A percentile compares a stretch with the other conserved stretches of the same genome.
Conservation (phyloP, 1,140 invertebrate genomes). For the Heliconius nattereri region DNA sequence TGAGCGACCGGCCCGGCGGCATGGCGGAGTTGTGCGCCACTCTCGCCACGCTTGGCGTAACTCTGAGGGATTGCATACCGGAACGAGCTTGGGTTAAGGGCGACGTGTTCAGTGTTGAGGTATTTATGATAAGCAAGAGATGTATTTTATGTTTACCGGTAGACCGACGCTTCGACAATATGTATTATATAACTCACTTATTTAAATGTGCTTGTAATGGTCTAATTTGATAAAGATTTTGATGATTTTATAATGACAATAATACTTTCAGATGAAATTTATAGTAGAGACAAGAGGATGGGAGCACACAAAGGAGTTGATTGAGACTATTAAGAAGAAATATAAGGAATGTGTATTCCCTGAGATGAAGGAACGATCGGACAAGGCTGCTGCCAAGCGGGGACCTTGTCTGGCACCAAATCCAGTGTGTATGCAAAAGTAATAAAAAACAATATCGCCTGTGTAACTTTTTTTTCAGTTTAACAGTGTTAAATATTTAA, state of each 20-base stretch:
- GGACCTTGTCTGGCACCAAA: slow-evolving; percentile 70
- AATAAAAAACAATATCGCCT: slow-evolving; percentile 12
- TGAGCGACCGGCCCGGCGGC: slow-evolving; percentile 92
- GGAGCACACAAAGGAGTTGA: slow-evolving; percentile 87
- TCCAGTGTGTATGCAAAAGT: slow-evolving; percentile 72
- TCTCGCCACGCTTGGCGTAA: slow-evolving; percentile 89
- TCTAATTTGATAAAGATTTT: too few relatives aligned
- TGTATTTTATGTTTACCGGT: not conserved
- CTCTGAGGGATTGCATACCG: slow-evolving; percentile 95
- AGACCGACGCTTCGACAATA: not conserved
- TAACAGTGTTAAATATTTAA: not conserved
- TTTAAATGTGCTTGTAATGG: too few relatives aligned
- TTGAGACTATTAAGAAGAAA: slow-evolving; percentile 65
- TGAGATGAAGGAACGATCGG: slow-evolving; percentile 50
- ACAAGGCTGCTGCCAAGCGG: slow-evolving; percentile 47
- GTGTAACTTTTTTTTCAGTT: not conserved
- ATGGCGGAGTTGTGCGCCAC: slow-evolving; percentile 91
- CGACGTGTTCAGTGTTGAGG: slow-evolving; percentile 92
- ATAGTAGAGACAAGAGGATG: slow-evolving; percentile 92
- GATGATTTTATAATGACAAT: too few relatives aligned
- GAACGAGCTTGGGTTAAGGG: slow-evolving; percentile 94
- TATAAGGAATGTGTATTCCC: slow-evolving; percentile 69
- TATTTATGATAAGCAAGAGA: slow-evolving; percentile 48
- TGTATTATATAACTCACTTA: too few relatives aligned
- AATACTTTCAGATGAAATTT: slow-evolving; percentile 84